Base-by-base conservation (phyloP, 2,113 vertebrate genomes). In the Uria aalge region DNA sequence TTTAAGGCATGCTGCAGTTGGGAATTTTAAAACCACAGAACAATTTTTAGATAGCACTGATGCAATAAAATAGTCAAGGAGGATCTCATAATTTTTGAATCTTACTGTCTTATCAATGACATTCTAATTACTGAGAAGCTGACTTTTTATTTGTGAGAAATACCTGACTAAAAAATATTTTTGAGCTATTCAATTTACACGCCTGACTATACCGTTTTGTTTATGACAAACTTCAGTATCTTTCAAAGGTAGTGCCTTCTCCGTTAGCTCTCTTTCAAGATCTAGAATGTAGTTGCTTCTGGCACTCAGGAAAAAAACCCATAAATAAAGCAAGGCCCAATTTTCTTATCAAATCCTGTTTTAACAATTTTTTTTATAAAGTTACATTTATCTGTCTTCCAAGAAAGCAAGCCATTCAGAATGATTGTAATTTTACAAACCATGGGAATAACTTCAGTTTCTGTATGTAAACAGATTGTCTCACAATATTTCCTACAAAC, bases 271-370 rank as follows among this genome's bases (percentile, higher is more conserved):
- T 45, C 29, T 67, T 45, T 89, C 32, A 36, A 43, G 43, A 55
- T 26, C 29, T 34, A 72, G 52, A 74, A 57, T 64, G 34, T 12
- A 94, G 23, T 14, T 53, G 34, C 14, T 79, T 74, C 73, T 50
- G 15, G 6, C 53, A 53, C 6, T 34, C 41, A 8, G 0, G n/a
- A 60, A 72, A 75, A 63, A 15, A 5, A 0, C 6, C 6, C 8
- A 13, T 40, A 60, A 75, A 52, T 21, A 63, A 71, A 96, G 30
- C 10, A 85, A 23, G 8, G 11, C 4, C 24, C 23, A 20, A 45
- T 91, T 86, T 80, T 79, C 36, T 60, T 56, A 68, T 7, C 8
- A 82, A 92, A 62, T 69, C 11, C 21, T 59, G 8, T 53, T 92
- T 85, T 45, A 88, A 47, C 9, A 55, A n/a, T 22, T 4, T 26